Percentiles rank a stretch among this genome's conserved stretches.
Conservation (phyloP, 2,113 vertebrate genomes). For the Physeter macrocephalus region DNA sequence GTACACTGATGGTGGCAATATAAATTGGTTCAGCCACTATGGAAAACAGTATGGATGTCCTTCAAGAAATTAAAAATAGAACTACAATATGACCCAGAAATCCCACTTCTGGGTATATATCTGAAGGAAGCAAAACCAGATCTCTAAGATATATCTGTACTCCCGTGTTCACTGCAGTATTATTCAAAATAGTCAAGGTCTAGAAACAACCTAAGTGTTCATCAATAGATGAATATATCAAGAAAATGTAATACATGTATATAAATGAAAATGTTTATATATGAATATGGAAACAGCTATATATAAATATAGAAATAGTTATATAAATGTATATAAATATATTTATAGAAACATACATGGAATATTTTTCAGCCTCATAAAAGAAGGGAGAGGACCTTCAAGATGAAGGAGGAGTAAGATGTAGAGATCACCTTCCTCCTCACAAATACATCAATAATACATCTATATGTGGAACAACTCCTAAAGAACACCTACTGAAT, state of each 20-base stretch:
- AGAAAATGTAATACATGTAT: not conserved
- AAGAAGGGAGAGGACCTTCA: not conserved
- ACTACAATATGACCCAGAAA: not conserved
- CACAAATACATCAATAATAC: no score
- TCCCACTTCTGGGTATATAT: not conserved
- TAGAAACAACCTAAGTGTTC: not conserved
- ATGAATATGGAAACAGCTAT: not conserved
- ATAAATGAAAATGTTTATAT: not conserved
- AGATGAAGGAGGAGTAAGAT: no score
- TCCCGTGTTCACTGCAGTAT: not conserved
- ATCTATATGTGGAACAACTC: no score
- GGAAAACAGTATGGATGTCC: not conserved
- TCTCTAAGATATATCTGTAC: not conserved
- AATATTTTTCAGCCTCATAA: not conserved
- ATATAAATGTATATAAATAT: not conserved
- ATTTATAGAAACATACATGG: not conserved
- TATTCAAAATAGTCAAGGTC: not conserved
- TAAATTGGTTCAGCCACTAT: not conserved
- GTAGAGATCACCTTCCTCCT: no score
- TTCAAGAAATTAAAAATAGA: not conserved
- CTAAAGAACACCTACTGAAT: no score
- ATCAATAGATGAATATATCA: not conserved
- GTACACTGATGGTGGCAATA: no score
- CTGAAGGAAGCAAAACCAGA: not conserved
- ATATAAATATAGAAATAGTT: not conserved